Evolutionary conservation across 1,140 invertebrate species (phyloP).

Genomic region (Pseudomyrmex concolor): DNA sequence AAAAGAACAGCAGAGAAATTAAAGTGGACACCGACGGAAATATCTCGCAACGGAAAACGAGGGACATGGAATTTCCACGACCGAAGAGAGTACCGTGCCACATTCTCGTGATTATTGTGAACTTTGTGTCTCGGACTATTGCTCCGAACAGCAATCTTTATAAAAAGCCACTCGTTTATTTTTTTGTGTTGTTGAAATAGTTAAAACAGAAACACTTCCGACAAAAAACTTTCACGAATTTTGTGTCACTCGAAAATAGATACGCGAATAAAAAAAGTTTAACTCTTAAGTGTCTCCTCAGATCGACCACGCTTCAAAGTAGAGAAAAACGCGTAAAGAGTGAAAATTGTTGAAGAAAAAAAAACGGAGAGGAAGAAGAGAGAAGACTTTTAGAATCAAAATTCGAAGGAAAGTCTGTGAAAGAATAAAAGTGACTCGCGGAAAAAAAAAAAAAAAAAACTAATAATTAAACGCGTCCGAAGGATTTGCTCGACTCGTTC

Average conservation of each 20-base stretch:
- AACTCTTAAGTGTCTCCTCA: conserved; percentile 26
- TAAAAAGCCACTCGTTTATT: too few relatives aligned
- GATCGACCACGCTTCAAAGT: conserved; percentile 3
- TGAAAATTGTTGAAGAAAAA: background rate
- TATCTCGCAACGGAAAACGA: background rate
- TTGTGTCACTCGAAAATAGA: background rate
- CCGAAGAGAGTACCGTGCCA: background rate
- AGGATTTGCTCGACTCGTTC: conserved; percentile 18
- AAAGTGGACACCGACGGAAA: conserved; percentile 42
- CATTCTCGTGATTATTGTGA: conserved; percentile 39
- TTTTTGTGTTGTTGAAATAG: background rate
- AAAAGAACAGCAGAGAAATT: conserved; percentile 51
- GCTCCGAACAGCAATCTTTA: background rate
- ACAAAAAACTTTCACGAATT: conserved; percentile 7
- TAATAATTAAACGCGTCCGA: background rate
- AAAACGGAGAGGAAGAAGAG: background rate
- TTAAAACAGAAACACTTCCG: background rate
- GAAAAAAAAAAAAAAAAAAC: conserved; percentile 9
- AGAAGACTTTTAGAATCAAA: background rate
- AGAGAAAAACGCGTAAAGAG: background rate
- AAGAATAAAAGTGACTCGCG: conserved; percentile 37
- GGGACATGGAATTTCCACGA: conserved; percentile 36
- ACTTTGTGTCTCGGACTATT: conserved; percentile 3
- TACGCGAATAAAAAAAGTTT: conserved; percentile 12
- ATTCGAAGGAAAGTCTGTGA: background rate